phyloP scores from a whole-genome alignment of 2,888 invertebrate genomes.

The Trypoxylon attenuatum region DNA sequence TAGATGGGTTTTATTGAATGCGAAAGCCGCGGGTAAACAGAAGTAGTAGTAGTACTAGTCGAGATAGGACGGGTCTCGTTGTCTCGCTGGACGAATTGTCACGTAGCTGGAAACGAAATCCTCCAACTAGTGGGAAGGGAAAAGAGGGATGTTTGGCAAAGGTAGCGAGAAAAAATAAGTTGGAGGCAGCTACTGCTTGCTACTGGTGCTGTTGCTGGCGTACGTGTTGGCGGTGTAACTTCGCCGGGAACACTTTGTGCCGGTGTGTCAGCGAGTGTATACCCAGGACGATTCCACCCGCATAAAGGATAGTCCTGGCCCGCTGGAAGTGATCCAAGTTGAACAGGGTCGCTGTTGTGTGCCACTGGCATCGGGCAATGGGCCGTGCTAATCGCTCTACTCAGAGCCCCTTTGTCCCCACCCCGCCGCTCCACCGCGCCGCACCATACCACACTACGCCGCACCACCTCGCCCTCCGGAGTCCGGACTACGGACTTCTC shows the following conservation, averaged over 20 bases:
- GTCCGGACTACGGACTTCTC: too few relatives aligned
- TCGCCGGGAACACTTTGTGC: constrained; percentile 24
- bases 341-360: constrained; percentile 67
- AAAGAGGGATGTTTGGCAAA: constrained; percentile 4
- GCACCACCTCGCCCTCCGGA: constrained; percentile 7
- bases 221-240: constrained; percentile 1
- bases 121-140: too few relatives aligned
- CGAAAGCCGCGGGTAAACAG: too few relatives aligned
- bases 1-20: too few relatives aligned
- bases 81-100: not conserved
- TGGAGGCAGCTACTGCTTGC: too few relatives aligned
- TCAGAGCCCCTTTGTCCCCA: constrained; percentile 60
- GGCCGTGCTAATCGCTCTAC: constrained; percentile 71
- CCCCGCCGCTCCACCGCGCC: constrained; percentile 19
- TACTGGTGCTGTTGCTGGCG: too few relatives aligned
- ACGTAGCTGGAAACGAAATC: not conserved
- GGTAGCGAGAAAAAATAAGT: not conserved
- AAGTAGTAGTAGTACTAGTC: too few relatives aligned
- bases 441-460: constrained; percentile 15
- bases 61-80: too few relatives aligned
- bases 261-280: constrained; percentile 35
- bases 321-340: constrained; percentile 70
- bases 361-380: constrained; percentile 68
- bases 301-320: constrained; percentile 62
- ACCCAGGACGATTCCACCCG: constrained; percentile 41